Evolutionary conservation across 2,113 vertebrate species (phyloP), one percentile per base, ranked within the genome.

Genomic region (Butastur rufipennis): DNA sequence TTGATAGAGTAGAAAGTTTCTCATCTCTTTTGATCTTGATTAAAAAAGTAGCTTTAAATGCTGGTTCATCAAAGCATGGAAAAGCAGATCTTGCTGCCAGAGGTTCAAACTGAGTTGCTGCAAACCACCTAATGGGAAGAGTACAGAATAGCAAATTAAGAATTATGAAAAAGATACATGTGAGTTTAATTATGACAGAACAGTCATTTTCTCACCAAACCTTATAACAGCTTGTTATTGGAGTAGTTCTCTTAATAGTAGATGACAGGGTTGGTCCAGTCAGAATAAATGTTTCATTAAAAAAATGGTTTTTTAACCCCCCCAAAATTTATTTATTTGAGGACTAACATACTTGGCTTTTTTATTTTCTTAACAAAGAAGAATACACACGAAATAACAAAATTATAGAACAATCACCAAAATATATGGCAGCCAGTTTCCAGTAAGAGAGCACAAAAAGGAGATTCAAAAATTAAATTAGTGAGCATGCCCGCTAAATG

Each of bases 61-160:
- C 97, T 83, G 99, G 99, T 91, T 99, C 99, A 97, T 99, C 99
- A 97, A 99, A 99, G 97, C 99, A 99, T 8, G 99, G 99, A 98
- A 99, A 99, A 95, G 99, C 99, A 96, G 98, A 99, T 89, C 99
- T 98, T 67, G 99, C 99, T 86, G 98, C 98, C 59, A 99, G 93
- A 9, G 99, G 99, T 96, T 99, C 99, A 98, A 99, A 99, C 59
- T 99, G 99, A 82, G 99, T 99, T 75, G 99, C 99, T 95, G 99
- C 99, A 89, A 99, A 98, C 95, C 99, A 98, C 94, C 99, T 99
- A 96, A 58, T 43, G 81, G 73, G 93, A 95, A 77, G 55, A 79
- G 52, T 1, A 72, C 7, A 91, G 14, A 65, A 75, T 34, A 81
- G 13, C 25, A 77, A 58, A 66, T 31, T 42, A 81, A 79, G 32